A percentile compares a stretch with the other conserved stretches of the same genome.
These are phyloP conservation scores for Platanista minor DNA, from an alignment of 2,113 vertebrate species.

Conservation along the genomic window DNA sequence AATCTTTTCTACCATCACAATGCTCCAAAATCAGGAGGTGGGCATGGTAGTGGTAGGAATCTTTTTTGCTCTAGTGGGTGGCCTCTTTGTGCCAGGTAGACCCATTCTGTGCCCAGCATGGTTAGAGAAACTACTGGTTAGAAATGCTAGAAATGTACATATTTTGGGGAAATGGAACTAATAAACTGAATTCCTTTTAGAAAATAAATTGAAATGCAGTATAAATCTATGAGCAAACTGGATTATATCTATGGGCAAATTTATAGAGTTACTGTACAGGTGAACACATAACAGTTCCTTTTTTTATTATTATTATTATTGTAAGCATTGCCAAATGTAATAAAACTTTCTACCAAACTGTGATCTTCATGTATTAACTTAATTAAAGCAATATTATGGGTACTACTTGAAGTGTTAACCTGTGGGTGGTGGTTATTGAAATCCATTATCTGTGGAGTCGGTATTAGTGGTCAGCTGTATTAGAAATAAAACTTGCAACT, in stretches of 20 bases:
- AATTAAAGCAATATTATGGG: conserved; percentile 78
- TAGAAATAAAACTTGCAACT: conserved; percentile 88
- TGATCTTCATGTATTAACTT: conserved; percentile 78
- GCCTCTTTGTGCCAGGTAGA: conserved; percentile 61
- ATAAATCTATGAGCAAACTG: conserved; percentile 50
- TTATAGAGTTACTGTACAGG: conserved; percentile 58
- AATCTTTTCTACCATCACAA: not conserved
- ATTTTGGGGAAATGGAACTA: conserved; percentile 66
- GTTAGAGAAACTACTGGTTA: conserved; percentile 59
- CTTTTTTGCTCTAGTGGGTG: not conserved
- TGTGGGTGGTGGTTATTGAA: conserved; percentile 85
- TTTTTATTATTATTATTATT: conserved; percentile 56
- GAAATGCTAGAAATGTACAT: conserved; percentile 57
- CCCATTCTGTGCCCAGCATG: conserved; percentile 64
- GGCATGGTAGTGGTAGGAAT: not conserved
- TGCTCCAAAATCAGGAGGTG: not conserved
- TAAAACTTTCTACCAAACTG: conserved; percentile 76
- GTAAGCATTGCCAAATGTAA: conserved; percentile 74
- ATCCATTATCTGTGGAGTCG: conserved; percentile 85
- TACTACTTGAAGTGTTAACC: conserved; percentile 79
- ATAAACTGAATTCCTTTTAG: conserved; percentile 64
- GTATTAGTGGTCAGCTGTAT: conserved; percentile 86
- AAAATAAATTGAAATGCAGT: conserved; percentile 70
- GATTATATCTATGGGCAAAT: conserved; percentile 57
- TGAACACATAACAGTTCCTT: conserved; percentile 47